Evolutionary conservation across 2,888 invertebrate species (phyloP), one percentile per base, ranked within the genome.

Genomic region (Tromatobia lineatoria): DNA sequence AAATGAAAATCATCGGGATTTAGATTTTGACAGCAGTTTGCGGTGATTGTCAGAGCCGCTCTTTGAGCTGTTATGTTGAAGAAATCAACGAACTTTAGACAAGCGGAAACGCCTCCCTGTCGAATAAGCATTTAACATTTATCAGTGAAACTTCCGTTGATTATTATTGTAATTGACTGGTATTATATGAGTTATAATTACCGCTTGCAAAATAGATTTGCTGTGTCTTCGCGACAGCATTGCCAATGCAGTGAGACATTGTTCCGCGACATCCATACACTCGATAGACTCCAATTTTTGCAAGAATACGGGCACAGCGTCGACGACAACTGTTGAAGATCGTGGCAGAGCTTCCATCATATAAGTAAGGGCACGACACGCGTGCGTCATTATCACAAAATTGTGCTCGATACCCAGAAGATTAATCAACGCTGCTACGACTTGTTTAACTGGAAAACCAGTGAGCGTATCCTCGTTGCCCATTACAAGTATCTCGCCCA

Each of bases 371-470:
- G 99, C 99, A 57, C 99, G 97, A 92, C 99, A 99, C 0, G 99
- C 99, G 94, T 99, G 99, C 93, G 99, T 99, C 99, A 99, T 99
- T 95, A 99, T 99, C 94, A 99, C 99, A 94, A 99, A 99, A 95
- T 99, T 99, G 93, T 99, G 99, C 92, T 99, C 99, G 95, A 99
- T 98, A 73, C 98, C 97, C 25, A 99, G 96, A 80, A 99, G 94
- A 90, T 96, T 97, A 86, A 99, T 98, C 50, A 99, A 96, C 7
- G 99, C 98, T 0, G 99, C 99, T 67, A 99, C 99, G 18, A 99
- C 99, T 94, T 99, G 99, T 91, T 99, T 98, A 50, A 99, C 98
- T 0, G 99, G 99, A 94, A 99, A 99, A n/a, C 99, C 99, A 54
- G 99, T 98, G 75, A 99, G 95, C 0, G 99, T 99, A 94, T 99